These are phyloP conservation scores for Actinostola sp. DNA, from an alignment of 92 coral and sea anemone genomes.

Conservation along the genomic window DNA sequence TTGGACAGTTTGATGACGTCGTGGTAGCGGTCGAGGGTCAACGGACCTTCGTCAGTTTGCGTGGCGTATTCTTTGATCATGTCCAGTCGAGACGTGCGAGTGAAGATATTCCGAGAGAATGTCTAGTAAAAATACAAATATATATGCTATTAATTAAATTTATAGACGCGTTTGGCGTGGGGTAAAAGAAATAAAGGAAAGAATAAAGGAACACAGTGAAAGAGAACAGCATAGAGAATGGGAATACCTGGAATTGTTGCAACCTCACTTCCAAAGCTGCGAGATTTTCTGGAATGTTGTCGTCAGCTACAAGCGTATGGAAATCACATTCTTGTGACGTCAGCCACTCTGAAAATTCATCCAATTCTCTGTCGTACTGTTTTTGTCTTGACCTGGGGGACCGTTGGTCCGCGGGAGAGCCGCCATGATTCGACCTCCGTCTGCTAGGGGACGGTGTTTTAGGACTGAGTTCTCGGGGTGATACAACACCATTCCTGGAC, in stretches of 20 bases:
- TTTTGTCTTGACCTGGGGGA: constrained; percentile 76
- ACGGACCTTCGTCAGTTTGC: constrained; percentile 50
- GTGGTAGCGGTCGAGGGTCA: constrained; percentile 60
- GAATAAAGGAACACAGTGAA: background rate
- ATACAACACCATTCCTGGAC: constrained; percentile 26
- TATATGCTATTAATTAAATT: background rate
- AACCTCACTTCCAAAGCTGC: constrained; percentile 71
- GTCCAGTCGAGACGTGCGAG: constrained; percentile 74
- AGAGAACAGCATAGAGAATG: background rate
- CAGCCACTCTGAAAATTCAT: constrained; percentile 94
- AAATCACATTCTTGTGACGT: constrained; percentile 76
- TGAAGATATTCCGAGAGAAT: constrained; percentile 71
- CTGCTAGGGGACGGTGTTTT: constrained; percentile 35
- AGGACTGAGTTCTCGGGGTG: constrained; percentile 34
- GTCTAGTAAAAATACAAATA: constrained; percentile 15
- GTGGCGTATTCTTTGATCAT: constrained; percentile 72
- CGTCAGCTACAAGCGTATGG: constrained; percentile 82
- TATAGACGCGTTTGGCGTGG: background rate
- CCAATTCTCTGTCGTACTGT: constrained; percentile 79
- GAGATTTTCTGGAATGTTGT: constrained; percentile 65
- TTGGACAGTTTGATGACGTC: constrained; percentile 79
- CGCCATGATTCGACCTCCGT: constrained; percentile 15
- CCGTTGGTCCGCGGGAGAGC: constrained; percentile 57
- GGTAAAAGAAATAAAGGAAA: background rate
- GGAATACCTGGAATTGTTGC: constrained; percentile 80